Base-by-base conservation (phyloP, 2,113 vertebrate genomes). In the Bubalus kerabau region DNA sequence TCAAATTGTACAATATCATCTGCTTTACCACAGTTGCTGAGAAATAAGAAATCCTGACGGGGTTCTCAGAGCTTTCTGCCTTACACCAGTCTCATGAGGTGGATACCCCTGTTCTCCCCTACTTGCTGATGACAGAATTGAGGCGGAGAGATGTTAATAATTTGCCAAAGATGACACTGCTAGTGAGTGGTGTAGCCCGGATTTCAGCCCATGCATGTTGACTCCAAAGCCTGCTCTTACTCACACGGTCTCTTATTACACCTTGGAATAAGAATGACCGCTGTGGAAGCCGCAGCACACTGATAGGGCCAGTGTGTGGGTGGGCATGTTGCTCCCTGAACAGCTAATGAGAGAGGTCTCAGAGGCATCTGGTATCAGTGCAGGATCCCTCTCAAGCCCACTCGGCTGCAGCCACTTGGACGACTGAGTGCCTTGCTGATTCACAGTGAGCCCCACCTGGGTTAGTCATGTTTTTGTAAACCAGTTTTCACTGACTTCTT, bases 281-380 rank as follows among this genome's bases (percentile, higher is more conserved):
- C n/a, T 4, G 4, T 54, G 6, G 14, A 52, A 90, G 52, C 87
- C 56, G 0, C 14, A 30, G 88, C 26, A 26, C 13, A 5, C 46
- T 12, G 43, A 21, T 16, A 5, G 21, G n/a, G n/a, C 56, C 36
- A 13, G 1, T 9, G 14, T 56, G 11, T 59, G 48, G 24, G 23
- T 28, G 40, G 60, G 19, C 28, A 6, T 28, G 36, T 23, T n/a
- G 23, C 30, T 67, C 19, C 54, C 52, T 56, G 87, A 56, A 16
- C 52, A 11, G 5, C 60, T 81, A 3, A 13, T n/a, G 9, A 76
- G 36, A 50, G 36, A 26, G 28, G 2, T 36, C 28, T 28, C 14
- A 1, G 11, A 14, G 11, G 0, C 17, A 1, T 24, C 36, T 46
- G 5, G 7, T 60, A 13, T 54, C 11, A 1, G 1, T 4, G 30